phyloP scores from a whole-genome alignment of 2,888 invertebrate species.

The Sialis lutaria region DNA sequence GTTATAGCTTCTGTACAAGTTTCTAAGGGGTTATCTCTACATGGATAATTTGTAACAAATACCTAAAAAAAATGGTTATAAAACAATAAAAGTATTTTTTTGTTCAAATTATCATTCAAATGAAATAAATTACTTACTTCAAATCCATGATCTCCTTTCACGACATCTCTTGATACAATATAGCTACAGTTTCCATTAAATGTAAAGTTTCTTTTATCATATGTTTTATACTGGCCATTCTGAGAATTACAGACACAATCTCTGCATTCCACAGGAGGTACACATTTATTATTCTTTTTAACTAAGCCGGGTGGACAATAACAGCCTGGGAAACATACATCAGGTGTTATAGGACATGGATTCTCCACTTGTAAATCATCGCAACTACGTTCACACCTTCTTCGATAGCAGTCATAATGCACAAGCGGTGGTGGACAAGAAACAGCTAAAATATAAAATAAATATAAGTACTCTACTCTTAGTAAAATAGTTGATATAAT shows the following conservation, averaged over 20 bases:
- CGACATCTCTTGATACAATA: constrained; percentile 48
- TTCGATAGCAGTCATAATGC: constrained; percentile 68
- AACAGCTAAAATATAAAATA: constrained; percentile 31
- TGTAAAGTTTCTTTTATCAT: constrained; percentile 62
- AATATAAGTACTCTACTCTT: background rate
- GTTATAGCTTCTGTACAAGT: constrained; percentile 52
- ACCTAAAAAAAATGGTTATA: constrained; percentile 30
- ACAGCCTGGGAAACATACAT: constrained; percentile 66
- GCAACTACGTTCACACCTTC: constrained; percentile 64
- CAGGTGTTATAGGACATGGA: constrained; percentile 42
- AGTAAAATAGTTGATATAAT: constrained; percentile 13
- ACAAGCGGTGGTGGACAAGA: constrained; percentile 57
- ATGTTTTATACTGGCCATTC: constrained; percentile 68
- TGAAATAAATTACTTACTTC: constrained; percentile 21
- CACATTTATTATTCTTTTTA: constrained; percentile 47
- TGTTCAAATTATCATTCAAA: too few species aligned
- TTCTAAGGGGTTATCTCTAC: constrained; percentile 33
- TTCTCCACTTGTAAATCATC: constrained; percentile 36
- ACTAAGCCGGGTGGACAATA: constrained; percentile 65
- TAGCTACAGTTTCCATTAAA: constrained; percentile 77
- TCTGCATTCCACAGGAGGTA: constrained; percentile 51
- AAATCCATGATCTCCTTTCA: constrained; percentile 30
- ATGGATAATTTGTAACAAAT: constrained; percentile 52
- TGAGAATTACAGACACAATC: constrained; percentile 58
- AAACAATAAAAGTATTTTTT: background rate